phyloP scores from a whole-genome alignment of 1,140 invertebrate genomes.

The Heliothis subflexa region DNA sequence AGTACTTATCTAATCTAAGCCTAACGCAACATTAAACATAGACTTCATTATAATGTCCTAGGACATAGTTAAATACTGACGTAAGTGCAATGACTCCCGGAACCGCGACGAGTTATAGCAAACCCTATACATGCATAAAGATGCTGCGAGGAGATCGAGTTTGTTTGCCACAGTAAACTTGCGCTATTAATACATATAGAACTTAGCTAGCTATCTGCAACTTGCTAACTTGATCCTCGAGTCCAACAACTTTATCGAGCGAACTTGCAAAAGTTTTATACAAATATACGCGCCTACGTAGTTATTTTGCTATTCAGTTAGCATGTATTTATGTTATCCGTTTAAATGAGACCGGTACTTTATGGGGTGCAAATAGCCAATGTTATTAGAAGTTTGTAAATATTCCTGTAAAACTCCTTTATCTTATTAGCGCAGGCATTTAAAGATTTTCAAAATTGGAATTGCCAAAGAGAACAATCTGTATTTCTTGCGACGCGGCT shows the following conservation, averaged over 20 bases:
- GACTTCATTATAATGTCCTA: constrained; percentile 25
- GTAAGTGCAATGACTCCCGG: constrained; percentile 47
- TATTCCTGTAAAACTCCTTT: not conserved
- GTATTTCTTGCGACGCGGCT: constrained; percentile 61
- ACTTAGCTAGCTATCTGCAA: constrained; percentile 8
- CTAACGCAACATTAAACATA: not conserved
- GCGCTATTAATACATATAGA: constrained; percentile 20
- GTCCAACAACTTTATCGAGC: constrained; percentile 34
- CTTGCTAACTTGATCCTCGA: not conserved
- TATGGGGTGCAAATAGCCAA: not conserved
- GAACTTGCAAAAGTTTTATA: constrained; percentile 40
- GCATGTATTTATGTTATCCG: not conserved
- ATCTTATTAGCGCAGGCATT: not conserved
- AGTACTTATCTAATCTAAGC: constrained; percentile 65
- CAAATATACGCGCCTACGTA: constrained; percentile 1
- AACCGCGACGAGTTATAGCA: constrained; percentile 40
- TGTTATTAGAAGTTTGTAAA: constrained; percentile 14
- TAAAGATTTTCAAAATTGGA: not conserved
- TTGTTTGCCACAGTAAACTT: constrained; percentile 36
- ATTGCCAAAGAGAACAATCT: constrained; percentile 47
- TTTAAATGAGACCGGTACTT: not conserved
- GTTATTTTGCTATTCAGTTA: constrained; percentile 22
- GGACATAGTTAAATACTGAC: constrained; percentile 19
- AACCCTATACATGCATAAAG: constrained; percentile 8
- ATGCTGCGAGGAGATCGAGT: constrained; percentile 30